Evolutionary conservation across 2,113 vertebrate genomes (phyloP).

Genomic region (Anolis carolinensis): DNA sequence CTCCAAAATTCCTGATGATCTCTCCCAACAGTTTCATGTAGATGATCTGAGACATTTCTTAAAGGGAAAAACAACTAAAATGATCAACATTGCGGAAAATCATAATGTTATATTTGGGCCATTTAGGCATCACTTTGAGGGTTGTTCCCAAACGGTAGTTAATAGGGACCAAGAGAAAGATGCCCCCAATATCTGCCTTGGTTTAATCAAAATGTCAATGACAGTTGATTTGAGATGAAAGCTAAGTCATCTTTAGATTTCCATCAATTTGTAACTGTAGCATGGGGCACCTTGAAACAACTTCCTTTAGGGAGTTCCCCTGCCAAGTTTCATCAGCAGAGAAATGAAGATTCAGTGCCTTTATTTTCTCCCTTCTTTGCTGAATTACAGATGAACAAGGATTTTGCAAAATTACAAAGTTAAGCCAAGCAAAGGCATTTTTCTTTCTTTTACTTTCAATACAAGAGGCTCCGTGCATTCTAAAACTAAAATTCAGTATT

Average conservation of each 20-base stretch:
- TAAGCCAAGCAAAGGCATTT: neutral
- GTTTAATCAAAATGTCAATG: neutral
- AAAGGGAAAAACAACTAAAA: no score
- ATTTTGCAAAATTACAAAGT: constrained; percentile 18
- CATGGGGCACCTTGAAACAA: neutral
- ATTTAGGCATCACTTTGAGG: no score
- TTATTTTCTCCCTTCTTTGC: neutral
- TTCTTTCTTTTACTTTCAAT: neutral
- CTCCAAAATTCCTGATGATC: no score
- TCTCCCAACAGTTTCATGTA: no score
- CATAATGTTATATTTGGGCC: no score
- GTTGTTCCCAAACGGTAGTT: no score
- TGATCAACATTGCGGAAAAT: no score
- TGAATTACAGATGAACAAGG: constrained; percentile 19
- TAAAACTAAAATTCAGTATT: neutral
- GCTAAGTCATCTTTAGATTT: constrained; percentile 3
- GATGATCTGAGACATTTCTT: no score
- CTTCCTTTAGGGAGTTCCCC: constrained; percentile 12
- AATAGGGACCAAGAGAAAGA: no score
- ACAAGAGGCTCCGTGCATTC: neutral
- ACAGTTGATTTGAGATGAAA: constrained; percentile 1
- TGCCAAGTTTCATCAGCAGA: neutral
- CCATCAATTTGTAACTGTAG: constrained; percentile 1
- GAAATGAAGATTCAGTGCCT: constrained; percentile 14
- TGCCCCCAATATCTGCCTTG: neutral